These are phyloP conservation scores for Eucidaris tribuloides DNA, from an alignment of 35 echinoderm and acorn worm species.

Conservation along the genomic window DNA sequence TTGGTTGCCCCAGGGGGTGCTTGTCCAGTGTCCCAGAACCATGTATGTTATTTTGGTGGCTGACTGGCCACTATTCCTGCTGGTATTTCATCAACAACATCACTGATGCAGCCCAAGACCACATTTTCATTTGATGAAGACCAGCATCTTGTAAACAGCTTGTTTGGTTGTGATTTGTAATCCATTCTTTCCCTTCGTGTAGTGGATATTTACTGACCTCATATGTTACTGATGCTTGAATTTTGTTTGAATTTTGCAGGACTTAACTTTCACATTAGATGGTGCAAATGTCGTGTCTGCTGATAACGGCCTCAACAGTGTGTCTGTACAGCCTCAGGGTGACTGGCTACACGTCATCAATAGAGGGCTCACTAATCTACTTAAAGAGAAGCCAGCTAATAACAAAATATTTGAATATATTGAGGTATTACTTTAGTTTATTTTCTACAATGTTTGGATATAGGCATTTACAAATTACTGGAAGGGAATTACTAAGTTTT, in stretches of 20 bases:
- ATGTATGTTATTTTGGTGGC: no score
- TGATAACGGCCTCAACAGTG: slow-evolving; percentile 20
- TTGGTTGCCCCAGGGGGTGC: no score
- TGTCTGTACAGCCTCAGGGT: neutral
- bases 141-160: neutral
- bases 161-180: neutral
- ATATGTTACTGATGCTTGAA: neutral
- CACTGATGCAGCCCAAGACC: neutral
- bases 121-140: neutral
- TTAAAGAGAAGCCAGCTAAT: slow-evolving; percentile 33
- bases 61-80: no score
- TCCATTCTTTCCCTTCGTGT: neutral
- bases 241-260: neutral
- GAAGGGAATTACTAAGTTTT: no score
- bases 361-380: neutral
- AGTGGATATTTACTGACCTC: no score
- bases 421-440: no score
- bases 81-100: no score
- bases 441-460: no score
- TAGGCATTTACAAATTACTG: no score
- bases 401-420: slow-evolving; percentile 77
- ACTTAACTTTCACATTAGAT: neutral
- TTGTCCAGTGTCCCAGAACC: no score
- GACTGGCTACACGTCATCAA: neutral
- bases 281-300: neutral